These are phyloP conservation scores for Chondrilla cf. caribensis DNA, from an alignment of 37 sponge, comb jelly and placozoan species.

Conservation along the genomic window DNA sequence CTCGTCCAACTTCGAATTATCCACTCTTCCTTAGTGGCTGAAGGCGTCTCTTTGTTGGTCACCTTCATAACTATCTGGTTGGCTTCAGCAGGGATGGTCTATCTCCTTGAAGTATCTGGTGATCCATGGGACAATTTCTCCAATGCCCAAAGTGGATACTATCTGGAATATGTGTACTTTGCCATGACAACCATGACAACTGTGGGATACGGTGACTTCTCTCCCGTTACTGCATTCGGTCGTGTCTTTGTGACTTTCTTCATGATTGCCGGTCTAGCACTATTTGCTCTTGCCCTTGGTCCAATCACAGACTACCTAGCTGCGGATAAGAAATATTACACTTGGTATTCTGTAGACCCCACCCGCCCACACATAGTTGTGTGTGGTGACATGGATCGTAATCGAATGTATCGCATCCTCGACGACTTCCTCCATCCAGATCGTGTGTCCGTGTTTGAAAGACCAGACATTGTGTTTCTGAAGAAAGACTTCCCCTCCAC, in stretches of 20 bases:
- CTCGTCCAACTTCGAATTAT: constrained; percentile 27
- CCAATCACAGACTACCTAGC: constrained; percentile 23
- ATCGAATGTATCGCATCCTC: constrained; percentile 45
- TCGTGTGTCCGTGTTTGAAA: constrained; percentile 27
- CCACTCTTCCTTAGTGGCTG: constrained; percentile 20
- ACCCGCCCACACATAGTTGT: constrained; percentile 61
- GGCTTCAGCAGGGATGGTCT: constrained; percentile 55
- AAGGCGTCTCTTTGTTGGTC: constrained; percentile 25
- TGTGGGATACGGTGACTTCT: constrained; percentile 85
- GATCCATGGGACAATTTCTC: constrained; percentile 70
- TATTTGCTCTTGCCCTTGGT: constrained; percentile 51
- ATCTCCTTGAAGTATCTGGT: constrained; percentile 70
- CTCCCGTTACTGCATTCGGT: constrained; percentile 56
- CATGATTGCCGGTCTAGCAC: constrained; percentile 64
- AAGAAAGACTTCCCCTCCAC: constrained; percentile 41
- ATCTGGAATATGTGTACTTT: constrained; percentile 52
- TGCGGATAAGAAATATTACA: constrained; percentile 31
- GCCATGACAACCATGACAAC: constrained; percentile 82
- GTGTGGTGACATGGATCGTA: constrained; percentile 57
- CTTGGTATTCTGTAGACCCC: constrained; percentile 17
- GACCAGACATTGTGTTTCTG: constrained; percentile 64
- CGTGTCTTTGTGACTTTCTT: constrained; percentile 66
- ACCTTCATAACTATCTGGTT: constrained; percentile 53
- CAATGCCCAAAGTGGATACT: constrained; percentile 7
- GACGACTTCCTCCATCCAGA: constrained; percentile 77